Conservation (phyloP, 2,888 invertebrate genomes). For the Pyrochroa serraticornis region DNA sequence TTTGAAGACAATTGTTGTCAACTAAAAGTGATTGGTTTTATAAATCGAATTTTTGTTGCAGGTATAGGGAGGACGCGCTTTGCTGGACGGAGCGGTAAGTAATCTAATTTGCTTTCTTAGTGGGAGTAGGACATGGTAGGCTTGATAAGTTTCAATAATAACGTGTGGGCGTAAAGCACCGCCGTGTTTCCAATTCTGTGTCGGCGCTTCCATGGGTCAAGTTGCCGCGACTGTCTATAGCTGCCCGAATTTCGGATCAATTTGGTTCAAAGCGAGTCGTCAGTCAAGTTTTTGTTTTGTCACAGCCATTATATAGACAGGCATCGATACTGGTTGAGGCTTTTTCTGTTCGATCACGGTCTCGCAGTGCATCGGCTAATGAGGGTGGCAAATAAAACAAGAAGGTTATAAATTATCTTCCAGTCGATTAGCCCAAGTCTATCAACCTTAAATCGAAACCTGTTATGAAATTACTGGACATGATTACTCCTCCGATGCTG, state of each 20-base stretch:
- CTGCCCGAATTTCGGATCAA: constrained; percentile 50
- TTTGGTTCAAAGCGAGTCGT: constrained; percentile 51
- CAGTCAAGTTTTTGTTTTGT: constrained; percentile 57
- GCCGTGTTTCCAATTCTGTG: constrained; percentile 12
- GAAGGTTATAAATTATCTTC: constrained; percentile 56
- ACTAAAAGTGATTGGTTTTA: background rate
- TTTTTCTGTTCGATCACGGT: constrained; percentile 51
- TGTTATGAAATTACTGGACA: constrained; percentile 58
- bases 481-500: constrained; percentile 54
- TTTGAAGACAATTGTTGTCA: background rate
- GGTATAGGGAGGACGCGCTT: constrained; percentile 85
- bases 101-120: constrained; percentile 33
- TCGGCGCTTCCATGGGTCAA: constrained; percentile 12
- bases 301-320: constrained; percentile 56
- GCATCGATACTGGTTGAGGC: constrained; percentile 54
- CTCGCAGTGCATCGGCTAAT: constrained; percentile 51
- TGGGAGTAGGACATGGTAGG: constrained; percentile 38
- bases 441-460: constrained; percentile 58
- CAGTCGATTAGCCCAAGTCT: constrained; percentile 57
- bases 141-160: constrained; percentile 37
- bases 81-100: constrained; percentile 90
- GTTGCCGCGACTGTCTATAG: constrained; percentile 4
- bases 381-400: constrained; percentile 58
- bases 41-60: constrained; percentile 61
- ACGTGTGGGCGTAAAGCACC: constrained; percentile 31